These are phyloP conservation scores for Phasia obesa DNA, from an alignment of 2,888 invertebrate species.

Conservation along the genomic window DNA sequence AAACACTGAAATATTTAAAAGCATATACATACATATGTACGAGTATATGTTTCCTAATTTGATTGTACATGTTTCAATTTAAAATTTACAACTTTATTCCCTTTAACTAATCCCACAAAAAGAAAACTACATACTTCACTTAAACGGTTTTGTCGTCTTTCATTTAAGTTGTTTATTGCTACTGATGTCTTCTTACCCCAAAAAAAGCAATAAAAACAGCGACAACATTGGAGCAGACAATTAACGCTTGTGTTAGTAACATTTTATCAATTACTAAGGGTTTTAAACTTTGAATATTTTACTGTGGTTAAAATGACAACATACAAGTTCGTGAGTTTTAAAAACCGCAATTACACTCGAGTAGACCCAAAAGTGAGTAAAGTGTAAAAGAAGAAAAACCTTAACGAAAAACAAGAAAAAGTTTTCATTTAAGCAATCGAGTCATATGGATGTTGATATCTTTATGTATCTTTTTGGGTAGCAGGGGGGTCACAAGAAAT, in stretches of 20 bases:
- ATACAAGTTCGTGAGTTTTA: not conserved
- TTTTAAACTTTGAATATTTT: not conserved
- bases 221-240: slow-evolving; percentile 29
- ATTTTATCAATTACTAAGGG: slow-evolving; percentile 44
- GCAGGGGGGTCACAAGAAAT: not conserved
- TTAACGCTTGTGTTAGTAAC: slow-evolving; percentile 54
- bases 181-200: slow-evolving; percentile 6
- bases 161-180: not conserved
- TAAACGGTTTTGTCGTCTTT: not conserved
- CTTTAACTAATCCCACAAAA: slow-evolving; percentile 29
- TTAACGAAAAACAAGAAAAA: not conserved
- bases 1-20: not conserved
- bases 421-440: too few relatives aligned
- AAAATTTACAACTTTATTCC: slow-evolving; percentile 55
- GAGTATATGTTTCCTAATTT: not conserved
- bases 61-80: slow-evolving; percentile 30
- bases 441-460: not conserved
- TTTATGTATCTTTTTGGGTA: not conserved
- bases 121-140: slow-evolving; percentile 6
- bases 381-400: not conserved
- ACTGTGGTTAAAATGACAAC: not conserved
- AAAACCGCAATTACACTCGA: too few relatives aligned
- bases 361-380: not conserved
- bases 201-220: not conserved
- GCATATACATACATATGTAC: too few relatives aligned